Evolutionary conservation across 2,113 vertebrate species (phyloP).

Genomic region (Oncorhynchus masou): DNA sequence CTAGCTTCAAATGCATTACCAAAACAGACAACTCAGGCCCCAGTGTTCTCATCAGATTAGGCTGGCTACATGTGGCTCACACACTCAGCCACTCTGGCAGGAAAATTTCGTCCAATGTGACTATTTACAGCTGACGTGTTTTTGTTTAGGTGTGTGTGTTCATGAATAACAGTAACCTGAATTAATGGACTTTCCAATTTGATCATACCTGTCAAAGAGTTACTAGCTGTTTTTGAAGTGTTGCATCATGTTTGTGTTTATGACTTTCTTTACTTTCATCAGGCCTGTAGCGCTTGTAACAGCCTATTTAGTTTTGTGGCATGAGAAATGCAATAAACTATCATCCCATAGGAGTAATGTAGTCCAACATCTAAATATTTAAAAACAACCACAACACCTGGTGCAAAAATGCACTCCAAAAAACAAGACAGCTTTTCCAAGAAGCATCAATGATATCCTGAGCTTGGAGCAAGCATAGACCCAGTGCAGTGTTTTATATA

Average conservation of each 20-base stretch:
- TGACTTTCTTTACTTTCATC: background rate
- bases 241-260: background rate
- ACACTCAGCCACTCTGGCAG: background rate
- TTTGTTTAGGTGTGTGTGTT: background rate
- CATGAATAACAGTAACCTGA: background rate
- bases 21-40: background rate
- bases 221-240: background rate
- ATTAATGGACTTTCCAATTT: background rate
- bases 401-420: background rate
- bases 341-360: background rate
- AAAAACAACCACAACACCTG: background rate
- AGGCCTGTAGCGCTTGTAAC: background rate
- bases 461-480: background rate
- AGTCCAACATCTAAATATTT: background rate
- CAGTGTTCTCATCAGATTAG: background rate
- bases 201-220: slow-evolving; percentile 10
- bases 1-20: slow-evolving; percentile 6
- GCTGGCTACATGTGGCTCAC: background rate
- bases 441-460: background rate
- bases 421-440: background rate
- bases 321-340: no score
- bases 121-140: background rate
- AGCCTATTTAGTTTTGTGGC: background rate
- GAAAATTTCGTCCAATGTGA: background rate
- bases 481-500: no score